Percentiles rank a stretch among this genome's conserved stretches.
These are phyloP conservation scores for Lepidocyrtoides sp. DNA, from an alignment of 2,888 invertebrate genomes.

Conservation along the genomic window DNA sequence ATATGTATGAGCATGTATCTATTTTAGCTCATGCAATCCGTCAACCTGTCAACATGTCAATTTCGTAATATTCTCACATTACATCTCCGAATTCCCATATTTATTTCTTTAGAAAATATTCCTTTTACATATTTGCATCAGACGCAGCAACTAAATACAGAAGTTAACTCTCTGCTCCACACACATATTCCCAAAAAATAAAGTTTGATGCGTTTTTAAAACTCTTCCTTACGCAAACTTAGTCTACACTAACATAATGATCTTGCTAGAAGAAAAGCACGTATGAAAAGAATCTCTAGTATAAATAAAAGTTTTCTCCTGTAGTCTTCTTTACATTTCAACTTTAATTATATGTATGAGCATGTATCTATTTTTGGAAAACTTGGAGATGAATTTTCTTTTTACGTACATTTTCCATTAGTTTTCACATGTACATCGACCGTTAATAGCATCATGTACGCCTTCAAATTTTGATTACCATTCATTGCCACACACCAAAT, in stretches of 20 bases:
- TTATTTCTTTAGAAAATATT: background rate
- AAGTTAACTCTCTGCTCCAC: too few species aligned
- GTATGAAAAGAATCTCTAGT: background rate
- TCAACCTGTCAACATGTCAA: conserved; percentile 69
- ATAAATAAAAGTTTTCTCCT: background rate
- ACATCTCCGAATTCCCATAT: background rate
- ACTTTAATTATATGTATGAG: too few species aligned
- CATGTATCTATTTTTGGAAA: too few species aligned
- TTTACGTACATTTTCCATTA: background rate
- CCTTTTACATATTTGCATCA: background rate
- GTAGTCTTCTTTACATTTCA: too few species aligned
- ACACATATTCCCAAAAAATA: background rate
- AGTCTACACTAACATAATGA: too few species aligned
- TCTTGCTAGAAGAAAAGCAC: too few species aligned
- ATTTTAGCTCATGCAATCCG: conserved; percentile 66
- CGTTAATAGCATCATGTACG: conserved; percentile 43
- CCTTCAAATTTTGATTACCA: conserved; percentile 73
- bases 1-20: conserved; percentile 23
- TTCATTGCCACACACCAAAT: background rate
- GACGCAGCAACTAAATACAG: too few species aligned
- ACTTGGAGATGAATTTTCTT: too few species aligned
- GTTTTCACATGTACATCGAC: too few species aligned
- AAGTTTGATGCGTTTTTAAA: background rate
- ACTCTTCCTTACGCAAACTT: too few species aligned
- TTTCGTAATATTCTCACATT: conserved; percentile 1